Conservation (phyloP, 2,797 vertebrate species). For the Pseudopleuronectes americanus region DNA sequence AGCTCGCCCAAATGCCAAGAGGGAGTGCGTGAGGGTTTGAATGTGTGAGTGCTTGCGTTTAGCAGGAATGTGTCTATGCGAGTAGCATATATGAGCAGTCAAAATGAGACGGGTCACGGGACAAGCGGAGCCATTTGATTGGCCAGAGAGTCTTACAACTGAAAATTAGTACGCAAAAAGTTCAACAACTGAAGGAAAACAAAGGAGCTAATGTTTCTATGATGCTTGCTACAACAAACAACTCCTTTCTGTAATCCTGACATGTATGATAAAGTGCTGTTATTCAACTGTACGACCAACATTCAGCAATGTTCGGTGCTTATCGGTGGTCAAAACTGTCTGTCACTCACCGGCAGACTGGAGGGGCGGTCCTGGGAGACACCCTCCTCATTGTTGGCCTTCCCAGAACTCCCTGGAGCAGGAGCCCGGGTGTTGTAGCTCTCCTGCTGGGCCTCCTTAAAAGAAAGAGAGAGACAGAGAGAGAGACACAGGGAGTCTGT, state of each 20-base stretch:
- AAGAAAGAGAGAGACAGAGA: slow-evolving; percentile 15
- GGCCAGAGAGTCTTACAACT: slow-evolving; percentile 38
- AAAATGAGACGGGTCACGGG: slow-evolving; percentile 32
- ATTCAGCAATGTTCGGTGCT: not conserved
- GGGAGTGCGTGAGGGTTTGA: slow-evolving; percentile 15
- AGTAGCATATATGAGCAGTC: slow-evolving; percentile 41
- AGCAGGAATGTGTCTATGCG: slow-evolving; percentile 18
- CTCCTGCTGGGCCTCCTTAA: slow-evolving; percentile 91
- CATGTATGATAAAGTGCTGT: too few relatives aligned
- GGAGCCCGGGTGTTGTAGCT: slow-evolving; percentile 82
- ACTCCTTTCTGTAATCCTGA: not conserved
- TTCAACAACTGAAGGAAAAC: not conserved
- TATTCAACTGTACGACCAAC: not conserved
- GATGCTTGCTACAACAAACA: not conserved
- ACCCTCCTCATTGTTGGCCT: slow-evolving; percentile 91
- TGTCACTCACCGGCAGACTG: slow-evolving; percentile 93
- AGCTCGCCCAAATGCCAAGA: slow-evolving; percentile 66
- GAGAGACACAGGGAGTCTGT: slow-evolving; percentile 2
- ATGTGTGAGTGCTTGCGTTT: slow-evolving; percentile 42
- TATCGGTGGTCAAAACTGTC: slow-evolving; percentile 16
- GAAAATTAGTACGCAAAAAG: not conserved
- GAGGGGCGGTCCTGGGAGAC: slow-evolving; percentile 86
- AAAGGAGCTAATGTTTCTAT: not conserved
- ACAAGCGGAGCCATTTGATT: slow-evolving; percentile 39
- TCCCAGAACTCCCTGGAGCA: slow-evolving; percentile 87